Evolutionary conservation across 2,888 invertebrate species (phyloP).

Genomic region (Pristionchus exspectatus): DNA sequence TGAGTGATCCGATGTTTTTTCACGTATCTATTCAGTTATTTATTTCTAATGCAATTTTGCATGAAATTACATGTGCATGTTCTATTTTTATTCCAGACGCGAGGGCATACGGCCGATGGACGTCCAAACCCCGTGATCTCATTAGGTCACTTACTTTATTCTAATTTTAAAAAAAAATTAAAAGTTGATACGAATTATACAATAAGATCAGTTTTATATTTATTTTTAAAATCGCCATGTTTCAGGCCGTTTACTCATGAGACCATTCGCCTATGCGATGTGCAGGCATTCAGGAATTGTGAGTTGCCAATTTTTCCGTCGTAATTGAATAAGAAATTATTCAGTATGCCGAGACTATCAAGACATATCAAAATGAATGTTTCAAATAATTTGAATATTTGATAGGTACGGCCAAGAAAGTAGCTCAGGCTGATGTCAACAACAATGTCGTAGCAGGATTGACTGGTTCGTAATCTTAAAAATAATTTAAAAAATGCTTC

Average conservation of each 20-base stretch:
- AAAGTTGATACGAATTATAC: too few species aligned
- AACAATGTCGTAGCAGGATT: not conserved
- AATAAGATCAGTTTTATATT: not conserved
- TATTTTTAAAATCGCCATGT: too few species aligned
- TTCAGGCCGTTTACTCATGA: not conserved
- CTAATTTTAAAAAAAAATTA: too few species aligned
- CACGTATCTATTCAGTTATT: too few species aligned
- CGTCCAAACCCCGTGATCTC: not conserved
- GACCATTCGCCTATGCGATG: not conserved
- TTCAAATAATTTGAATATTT: not conserved
- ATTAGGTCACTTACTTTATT: too few species aligned
- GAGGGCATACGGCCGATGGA: not conserved
- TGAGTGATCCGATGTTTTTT: too few species aligned
- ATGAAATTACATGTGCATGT: too few species aligned
- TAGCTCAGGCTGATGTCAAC: not conserved
- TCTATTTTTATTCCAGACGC: not conserved
- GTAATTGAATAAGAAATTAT: not conserved
- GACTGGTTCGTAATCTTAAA: not conserved
- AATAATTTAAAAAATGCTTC: not conserved
- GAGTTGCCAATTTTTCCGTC: not conserved
- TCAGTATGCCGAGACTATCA: too few species aligned
- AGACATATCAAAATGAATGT: not conserved
- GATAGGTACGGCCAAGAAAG: not conserved
- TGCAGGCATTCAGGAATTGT: not conserved
- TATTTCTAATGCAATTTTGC: too few species aligned